phyloP scores from a whole-genome alignment of 2,797 vertebrate species.

The Garrulus glandarius region DNA sequence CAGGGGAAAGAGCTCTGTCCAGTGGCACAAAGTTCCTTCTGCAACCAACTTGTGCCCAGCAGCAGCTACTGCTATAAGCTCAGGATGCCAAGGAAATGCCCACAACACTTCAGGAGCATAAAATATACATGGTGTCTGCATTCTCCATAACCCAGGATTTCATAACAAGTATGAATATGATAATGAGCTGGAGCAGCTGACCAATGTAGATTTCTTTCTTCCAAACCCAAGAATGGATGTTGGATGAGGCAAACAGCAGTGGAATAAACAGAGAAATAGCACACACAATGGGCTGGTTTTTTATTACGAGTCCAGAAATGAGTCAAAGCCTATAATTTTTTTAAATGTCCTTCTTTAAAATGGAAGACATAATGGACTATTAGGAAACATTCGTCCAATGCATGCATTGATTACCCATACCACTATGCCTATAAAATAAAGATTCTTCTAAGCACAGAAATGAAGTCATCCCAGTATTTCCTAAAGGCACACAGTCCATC shows the following conservation, averaged over 20 bases:
- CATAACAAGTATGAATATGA: background rate
- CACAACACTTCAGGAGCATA: background rate
- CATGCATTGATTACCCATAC: slow-evolving; percentile 55
- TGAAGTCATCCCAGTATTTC: slow-evolving; percentile 11
- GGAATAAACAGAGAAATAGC: background rate
- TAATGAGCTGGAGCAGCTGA: background rate
- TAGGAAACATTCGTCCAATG: slow-evolving; percentile 26
- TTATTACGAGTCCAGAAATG: slow-evolving; percentile 11
- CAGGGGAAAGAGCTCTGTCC: background rate
- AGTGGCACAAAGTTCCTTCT: background rate
- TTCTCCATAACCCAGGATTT: background rate
- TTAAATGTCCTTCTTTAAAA: slow-evolving; percentile 15
- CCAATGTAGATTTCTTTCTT: background rate
- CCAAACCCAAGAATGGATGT: background rate
- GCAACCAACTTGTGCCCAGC: background rate
- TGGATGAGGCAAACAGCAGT: background rate
- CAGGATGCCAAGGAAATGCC: background rate
- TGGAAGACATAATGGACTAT: slow-evolving; percentile 45
- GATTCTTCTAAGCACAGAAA: background rate
- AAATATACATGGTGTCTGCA: background rate
- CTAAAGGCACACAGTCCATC: background rate
- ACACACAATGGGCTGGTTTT: background rate
- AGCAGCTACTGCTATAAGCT: background rate
- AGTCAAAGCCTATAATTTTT: background rate
- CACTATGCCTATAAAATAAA: slow-evolving; percentile 22